Evolutionary conservation across 2,113 vertebrate genomes (phyloP).

Genomic region (Sturnira hondurensis): DNA sequence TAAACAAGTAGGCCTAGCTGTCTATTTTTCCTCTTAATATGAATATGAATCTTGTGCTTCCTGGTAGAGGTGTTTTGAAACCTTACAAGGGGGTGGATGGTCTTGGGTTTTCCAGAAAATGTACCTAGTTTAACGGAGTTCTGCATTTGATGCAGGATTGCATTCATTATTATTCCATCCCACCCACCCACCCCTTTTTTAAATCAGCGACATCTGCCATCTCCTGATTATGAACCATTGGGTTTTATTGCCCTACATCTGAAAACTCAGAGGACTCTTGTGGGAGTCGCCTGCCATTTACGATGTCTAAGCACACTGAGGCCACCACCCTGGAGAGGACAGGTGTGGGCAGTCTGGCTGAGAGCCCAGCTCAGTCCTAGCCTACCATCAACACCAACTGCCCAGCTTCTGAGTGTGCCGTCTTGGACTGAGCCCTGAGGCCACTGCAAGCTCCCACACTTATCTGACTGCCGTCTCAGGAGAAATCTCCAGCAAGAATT

Average conservation of each 20-base stretch:
- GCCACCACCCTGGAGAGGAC: neutral
- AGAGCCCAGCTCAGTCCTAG: neutral
- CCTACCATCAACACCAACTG: fast-evolving
- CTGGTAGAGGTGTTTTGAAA: neutral
- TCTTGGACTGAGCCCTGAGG: neutral
- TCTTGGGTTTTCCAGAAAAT: neutral
- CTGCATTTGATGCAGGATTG: neutral
- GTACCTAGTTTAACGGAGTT: neutral
- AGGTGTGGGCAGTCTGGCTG: fast-evolving
- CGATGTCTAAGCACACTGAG: neutral
- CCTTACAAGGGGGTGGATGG: neutral
- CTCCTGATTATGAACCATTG: neutral
- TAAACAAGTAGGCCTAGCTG: slow-evolving; percentile 41
- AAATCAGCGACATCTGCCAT: neutral
- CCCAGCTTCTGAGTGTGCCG: fast-evolving
- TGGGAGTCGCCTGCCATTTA: neutral
- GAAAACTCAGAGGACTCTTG: neutral
- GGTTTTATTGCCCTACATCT: neutral
- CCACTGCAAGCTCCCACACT: too few relatives aligned
- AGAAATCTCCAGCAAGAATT: neutral
- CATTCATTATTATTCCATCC: neutral
- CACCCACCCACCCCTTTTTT: fast-evolving
- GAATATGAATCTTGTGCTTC: slow-evolving; percentile 49
- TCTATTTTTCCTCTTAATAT: slow-evolving; percentile 53
- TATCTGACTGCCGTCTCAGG: fast-evolving